These are phyloP conservation scores for Nymphalis polychloros DNA, from an alignment of 2,888 invertebrate genomes.

Conservation along the genomic window DNA sequence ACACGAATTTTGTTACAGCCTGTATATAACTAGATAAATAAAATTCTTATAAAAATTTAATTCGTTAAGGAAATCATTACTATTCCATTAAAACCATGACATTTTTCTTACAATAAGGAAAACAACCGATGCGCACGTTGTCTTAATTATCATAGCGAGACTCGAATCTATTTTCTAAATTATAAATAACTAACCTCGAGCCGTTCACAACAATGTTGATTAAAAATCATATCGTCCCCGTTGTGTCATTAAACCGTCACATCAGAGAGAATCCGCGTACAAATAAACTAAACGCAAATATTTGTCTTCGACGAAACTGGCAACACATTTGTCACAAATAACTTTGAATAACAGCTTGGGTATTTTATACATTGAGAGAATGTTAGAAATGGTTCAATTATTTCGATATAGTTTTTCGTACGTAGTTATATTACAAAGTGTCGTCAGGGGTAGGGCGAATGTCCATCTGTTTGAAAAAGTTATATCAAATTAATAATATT, in stretches of 20 bases:
- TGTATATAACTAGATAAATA: too few species aligned
- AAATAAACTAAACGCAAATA: constrained; percentile 14
- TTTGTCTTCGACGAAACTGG: constrained; percentile 17
- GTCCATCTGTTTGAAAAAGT: too few species aligned
- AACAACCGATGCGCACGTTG: not conserved
- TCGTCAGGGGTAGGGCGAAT: too few species aligned
- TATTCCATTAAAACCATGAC: not conserved
- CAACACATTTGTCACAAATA: too few species aligned
- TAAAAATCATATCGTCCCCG: constrained; percentile 14
- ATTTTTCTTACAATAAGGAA: not conserved
- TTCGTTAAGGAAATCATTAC: too few species aligned
- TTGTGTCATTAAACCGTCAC: constrained; percentile 27
- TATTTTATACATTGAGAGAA: not conserved
- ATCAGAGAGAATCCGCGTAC: constrained; percentile 13
- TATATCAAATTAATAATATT: too few species aligned
- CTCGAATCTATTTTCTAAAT: not conserved
- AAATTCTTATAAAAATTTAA: too few species aligned
- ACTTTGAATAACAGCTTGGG: not conserved
- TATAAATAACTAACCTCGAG: constrained; percentile 18
- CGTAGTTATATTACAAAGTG: too few species aligned
- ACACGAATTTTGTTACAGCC: too few species aligned
- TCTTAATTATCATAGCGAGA: not conserved
- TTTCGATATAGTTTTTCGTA: too few species aligned
- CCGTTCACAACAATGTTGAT: constrained; percentile 17
- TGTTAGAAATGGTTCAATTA: too few species aligned